Base-by-base conservation (phyloP, 2,888 invertebrate species). In the Pseudococcus longispinus region DNA sequence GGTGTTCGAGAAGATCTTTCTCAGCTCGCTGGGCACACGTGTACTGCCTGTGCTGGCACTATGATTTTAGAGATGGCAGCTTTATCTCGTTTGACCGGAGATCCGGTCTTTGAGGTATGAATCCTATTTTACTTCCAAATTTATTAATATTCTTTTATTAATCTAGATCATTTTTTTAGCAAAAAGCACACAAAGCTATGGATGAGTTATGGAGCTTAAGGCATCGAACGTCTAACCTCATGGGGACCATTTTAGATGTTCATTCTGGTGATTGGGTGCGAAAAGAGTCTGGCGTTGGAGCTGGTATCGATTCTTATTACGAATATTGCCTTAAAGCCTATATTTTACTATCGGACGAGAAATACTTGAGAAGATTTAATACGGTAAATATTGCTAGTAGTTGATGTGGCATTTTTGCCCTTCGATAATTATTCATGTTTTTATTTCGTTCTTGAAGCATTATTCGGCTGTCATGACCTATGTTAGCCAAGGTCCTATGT, bases 301-400 rank as follows among this genome's bases (percentile, higher is more conserved):
- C 99, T 18, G 99, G 99, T 37, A 98, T 99, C 89, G 99, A 99
- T 91, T 98, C 98, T 0, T 99, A 99, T 91, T 99, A 99, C 90
- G 99, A 99, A 91, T 99, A 99, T 91, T 96, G 98, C 88, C 93
- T 99, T 44, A 99, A 99, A 91, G 98, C 98, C 0, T 99, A 99
- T 91, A 97, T 99, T 89, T 92, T 99, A 87, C 93, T 99, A 6
- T 96, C 96, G 0, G 98, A 99, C 90, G 96, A 97, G 90, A 95
- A 95, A 89, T 99, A 98, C 91, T 92, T 99, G 89, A 95, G 96
- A 77, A 93, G 99, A 88, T 99, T 99, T 91, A 98, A 98, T 89
- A 92, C 91, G 89, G 91, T 91, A 88, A 87, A 32, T 77, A 37
- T 60, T 60, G 1, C 13, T 11, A 8, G 20, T 23, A 8, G n/a